These are phyloP conservation scores for Pseudopleuronectes americanus DNA, from an alignment of 2,797 vertebrate species.

Conservation along the genomic window DNA sequence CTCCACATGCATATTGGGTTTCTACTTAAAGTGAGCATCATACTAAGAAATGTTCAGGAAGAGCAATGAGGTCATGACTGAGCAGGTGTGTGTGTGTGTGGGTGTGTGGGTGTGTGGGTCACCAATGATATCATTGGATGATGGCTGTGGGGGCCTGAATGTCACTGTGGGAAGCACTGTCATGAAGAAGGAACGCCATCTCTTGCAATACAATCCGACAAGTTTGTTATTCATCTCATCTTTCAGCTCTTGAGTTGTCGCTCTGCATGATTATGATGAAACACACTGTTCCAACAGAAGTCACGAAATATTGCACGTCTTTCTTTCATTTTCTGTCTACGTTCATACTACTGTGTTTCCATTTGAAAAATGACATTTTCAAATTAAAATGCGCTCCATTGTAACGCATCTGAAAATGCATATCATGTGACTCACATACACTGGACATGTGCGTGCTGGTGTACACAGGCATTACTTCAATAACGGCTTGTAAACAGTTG, in stretches of 20 bases:
- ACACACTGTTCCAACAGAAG: slow-evolving; percentile 19
- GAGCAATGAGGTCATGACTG: slow-evolving; percentile 56
- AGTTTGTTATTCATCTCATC: slow-evolving; percentile 40
- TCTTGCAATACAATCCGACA: slow-evolving; percentile 53
- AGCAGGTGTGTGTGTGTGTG: slow-evolving; percentile 52
- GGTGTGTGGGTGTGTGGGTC: slow-evolving; percentile 31
- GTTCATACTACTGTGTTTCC: too few species aligned
- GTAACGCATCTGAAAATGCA: too few species aligned
- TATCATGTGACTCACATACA: too few species aligned
- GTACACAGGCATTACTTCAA: too few species aligned
- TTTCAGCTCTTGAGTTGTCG: slow-evolving; percentile 19
- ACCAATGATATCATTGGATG: slow-evolving; percentile 63
- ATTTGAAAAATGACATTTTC: too few species aligned
- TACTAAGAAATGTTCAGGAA: slow-evolving; percentile 72
- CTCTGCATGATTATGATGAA: slow-evolving; percentile 29
- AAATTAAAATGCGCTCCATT: too few species aligned
- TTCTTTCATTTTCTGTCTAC: slow-evolving; percentile 15
- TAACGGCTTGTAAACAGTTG: too few species aligned
- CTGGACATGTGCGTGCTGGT: too few species aligned
- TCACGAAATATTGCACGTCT: neutral
- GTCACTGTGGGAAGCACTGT: slow-evolving; percentile 55
- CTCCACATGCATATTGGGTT: slow-evolving; percentile 28
- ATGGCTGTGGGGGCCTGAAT: slow-evolving; percentile 60
- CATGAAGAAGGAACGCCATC: slow-evolving; percentile 35
- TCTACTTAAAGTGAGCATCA: slow-evolving; percentile 43